A percentile compares a stretch with the other conserved stretches of the same genome.
Conservation (phyloP, 1,140 invertebrate species). For the Megalonaias nervosa region DNA sequence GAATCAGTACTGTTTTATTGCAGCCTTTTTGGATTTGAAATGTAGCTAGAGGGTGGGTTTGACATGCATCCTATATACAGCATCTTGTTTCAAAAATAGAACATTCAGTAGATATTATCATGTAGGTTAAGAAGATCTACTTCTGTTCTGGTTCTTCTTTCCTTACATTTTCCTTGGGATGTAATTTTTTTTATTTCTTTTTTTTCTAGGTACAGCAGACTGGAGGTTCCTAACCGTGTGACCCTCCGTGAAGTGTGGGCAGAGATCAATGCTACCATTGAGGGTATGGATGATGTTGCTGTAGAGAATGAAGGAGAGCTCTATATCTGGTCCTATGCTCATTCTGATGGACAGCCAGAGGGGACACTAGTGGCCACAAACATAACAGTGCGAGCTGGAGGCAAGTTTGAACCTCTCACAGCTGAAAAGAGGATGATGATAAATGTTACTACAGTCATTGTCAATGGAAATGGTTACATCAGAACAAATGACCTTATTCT, state of each 20-base stretch:
- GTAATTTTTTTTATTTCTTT: too few species aligned
- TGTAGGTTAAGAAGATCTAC: too few species aligned
- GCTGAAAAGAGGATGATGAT: conserved; percentile 40
- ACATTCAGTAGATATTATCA: too few species aligned
- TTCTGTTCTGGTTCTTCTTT: too few species aligned
- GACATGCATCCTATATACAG: too few species aligned
- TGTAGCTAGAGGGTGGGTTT: too few species aligned
- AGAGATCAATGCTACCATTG: conserved; percentile 57
- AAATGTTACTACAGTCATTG: conserved; percentile 35
- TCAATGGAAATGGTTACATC: conserved; percentile 58
- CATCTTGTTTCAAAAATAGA: too few species aligned
- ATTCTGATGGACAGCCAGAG: conserved; percentile 38
- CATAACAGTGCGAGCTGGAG: conserved; percentile 54
- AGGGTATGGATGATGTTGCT: conserved; percentile 44
- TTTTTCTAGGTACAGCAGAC: conserved; percentile 36
- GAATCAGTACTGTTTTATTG: too few species aligned
- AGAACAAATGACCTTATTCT: conserved; percentile 52
- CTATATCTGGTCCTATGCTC: conserved; percentile 57
- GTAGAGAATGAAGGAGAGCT: conserved; percentile 55
- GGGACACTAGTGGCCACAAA: conserved; percentile 49
- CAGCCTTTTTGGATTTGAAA: too few species aligned
- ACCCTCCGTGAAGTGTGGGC: conserved; percentile 55
- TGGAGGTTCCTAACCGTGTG: conserved; percentile 46
- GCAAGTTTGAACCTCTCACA: conserved; percentile 52
- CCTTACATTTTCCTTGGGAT: too few species aligned